Percentiles rank a stretch among this genome's conserved stretches.
phyloP scores from a whole-genome alignment of 2,888 invertebrate species.

The Bombylius major region DNA sequence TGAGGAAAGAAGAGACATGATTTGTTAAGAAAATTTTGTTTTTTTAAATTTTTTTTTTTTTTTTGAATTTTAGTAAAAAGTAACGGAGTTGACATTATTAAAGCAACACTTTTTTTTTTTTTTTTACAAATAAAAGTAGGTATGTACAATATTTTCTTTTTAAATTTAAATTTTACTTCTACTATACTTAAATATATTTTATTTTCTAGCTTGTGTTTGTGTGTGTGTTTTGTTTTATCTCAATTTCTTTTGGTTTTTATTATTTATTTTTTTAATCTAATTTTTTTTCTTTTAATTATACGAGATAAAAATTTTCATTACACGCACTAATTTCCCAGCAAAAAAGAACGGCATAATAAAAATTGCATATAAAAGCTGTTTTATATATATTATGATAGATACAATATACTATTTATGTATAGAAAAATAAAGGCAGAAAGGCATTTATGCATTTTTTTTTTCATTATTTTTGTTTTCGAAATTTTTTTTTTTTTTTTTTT shows the following conservation, averaged over 20 bases:
- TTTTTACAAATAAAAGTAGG: not conserved
- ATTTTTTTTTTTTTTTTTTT: too few species aligned
- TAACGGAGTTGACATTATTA: conserved; percentile 14
- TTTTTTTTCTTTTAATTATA: not conserved
- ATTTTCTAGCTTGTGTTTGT: too few species aligned
- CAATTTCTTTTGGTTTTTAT: too few species aligned
- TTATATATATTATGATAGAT: not conserved
- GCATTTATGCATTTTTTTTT: too few species aligned
- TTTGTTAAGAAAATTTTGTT: not conserved
- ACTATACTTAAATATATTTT: too few species aligned
- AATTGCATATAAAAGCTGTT: not conserved
- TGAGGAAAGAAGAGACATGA: too few species aligned
- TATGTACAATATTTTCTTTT: too few species aligned
- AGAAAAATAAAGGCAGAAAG: too few species aligned
- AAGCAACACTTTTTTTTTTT: conserved; percentile 1
- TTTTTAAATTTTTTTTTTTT: conserved; percentile 6
- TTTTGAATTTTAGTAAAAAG: conserved; percentile 10
- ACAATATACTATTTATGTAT: not conserved
- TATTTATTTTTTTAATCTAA: too few species aligned
- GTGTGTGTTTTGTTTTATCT: too few species aligned
- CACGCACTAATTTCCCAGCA: not conserved
- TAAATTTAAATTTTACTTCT: too few species aligned
- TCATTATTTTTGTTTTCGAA: too few species aligned
- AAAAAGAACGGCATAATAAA: not conserved
- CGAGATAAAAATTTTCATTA: not conserved